phyloP scores from a whole-genome alignment of 2,888 invertebrate species.

The Ornithoptera alexandrae region DNA sequence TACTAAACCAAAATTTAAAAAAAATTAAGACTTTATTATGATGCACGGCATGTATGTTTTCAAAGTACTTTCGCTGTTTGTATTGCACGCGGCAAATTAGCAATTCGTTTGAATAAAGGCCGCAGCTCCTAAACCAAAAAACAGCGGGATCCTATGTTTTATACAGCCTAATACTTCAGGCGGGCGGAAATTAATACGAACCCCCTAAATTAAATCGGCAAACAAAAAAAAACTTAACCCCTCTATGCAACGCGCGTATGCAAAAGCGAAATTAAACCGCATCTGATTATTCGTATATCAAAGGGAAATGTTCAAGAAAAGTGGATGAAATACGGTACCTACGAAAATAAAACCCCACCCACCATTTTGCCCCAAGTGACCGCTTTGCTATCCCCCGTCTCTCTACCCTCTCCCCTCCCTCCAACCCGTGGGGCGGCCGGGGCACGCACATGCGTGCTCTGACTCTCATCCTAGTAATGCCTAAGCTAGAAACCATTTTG shows the following conservation, averaged over 20 bases:
- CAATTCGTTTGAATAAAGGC: slow-evolving; percentile 51
- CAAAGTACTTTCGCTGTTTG: slow-evolving; percentile 29
- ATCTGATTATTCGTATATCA: slow-evolving; percentile 48
- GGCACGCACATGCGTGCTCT: slow-evolving; percentile 74
- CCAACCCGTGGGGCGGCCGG: slow-evolving; percentile 36
- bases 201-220: slow-evolving; percentile 63
- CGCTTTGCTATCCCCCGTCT: slow-evolving; percentile 31
- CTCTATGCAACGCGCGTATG: slow-evolving; percentile 32
- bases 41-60: slow-evolving; percentile 17
- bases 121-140: slow-evolving; percentile 47
- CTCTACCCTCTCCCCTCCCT: neutral
- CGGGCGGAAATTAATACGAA: slow-evolving; percentile 50
- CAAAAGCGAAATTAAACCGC: slow-evolving; percentile 42
- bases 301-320: slow-evolving; percentile 52
- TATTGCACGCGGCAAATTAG: slow-evolving; percentile 49
- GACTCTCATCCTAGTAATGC: slow-evolving; percentile 51
- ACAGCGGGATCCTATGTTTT: slow-evolving; percentile 45
- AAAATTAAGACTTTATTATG: slow-evolving; percentile 5
- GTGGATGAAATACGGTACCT: slow-evolving; percentile 45
- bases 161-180: slow-evolving; percentile 46
- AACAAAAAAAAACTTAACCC: slow-evolving; percentile 50
- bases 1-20: too few species aligned
- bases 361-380: slow-evolving; percentile 40
- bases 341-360: slow-evolving; percentile 52
- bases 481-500: slow-evolving; percentile 74